A percentile compares a stretch with the other conserved stretches of the same genome.
phyloP scores from a whole-genome alignment of 2,113 vertebrate species.

The Lepus europaeus region DNA sequence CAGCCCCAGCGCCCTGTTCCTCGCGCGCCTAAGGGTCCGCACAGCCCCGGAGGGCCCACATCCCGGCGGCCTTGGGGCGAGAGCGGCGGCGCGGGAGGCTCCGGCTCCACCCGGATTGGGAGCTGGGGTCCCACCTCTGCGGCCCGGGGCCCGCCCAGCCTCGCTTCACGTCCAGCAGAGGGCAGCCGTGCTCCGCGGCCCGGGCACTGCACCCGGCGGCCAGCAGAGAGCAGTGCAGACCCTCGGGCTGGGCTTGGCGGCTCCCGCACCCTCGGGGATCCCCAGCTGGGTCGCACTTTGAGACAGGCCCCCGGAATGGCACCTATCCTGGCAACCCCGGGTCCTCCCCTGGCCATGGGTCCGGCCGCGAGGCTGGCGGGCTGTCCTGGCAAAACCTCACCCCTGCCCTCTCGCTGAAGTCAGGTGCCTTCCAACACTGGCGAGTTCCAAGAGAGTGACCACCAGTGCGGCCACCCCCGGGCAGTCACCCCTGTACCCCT shows the following conservation, averaged over 20 bases:
- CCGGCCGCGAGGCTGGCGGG: not conserved
- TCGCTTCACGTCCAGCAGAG: constrained; percentile 62
- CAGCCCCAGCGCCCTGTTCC: not conserved
- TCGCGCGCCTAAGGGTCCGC: not conserved
- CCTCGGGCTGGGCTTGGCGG: not conserved
- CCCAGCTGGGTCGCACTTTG: not conserved
- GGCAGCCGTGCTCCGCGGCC: constrained; percentile 65
- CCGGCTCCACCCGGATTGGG: not conserved
- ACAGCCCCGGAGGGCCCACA: not conserved
- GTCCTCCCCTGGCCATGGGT: not conserved
- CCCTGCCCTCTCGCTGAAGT: constrained; percentile 37
- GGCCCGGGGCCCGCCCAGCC: constrained; percentile 23
- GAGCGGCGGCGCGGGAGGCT: not conserved
- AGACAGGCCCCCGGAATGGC: not conserved
- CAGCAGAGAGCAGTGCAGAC: constrained; percentile 74
- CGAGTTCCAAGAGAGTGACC: not conserved
- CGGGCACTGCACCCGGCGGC: not conserved
- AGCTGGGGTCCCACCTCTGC: not conserved
- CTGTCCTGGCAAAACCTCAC: not conserved
- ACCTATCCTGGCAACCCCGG: not conserved
- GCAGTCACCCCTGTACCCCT: not conserved
- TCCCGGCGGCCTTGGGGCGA: not conserved
- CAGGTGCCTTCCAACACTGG: not conserved
- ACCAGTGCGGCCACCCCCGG: not conserved
- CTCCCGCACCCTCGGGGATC: not conserved